A percentile compares a stretch with the other conserved stretches of the same genome.
Conservation (phyloP, 2,888 invertebrate genomes). For the Dione vanillae region DNA sequence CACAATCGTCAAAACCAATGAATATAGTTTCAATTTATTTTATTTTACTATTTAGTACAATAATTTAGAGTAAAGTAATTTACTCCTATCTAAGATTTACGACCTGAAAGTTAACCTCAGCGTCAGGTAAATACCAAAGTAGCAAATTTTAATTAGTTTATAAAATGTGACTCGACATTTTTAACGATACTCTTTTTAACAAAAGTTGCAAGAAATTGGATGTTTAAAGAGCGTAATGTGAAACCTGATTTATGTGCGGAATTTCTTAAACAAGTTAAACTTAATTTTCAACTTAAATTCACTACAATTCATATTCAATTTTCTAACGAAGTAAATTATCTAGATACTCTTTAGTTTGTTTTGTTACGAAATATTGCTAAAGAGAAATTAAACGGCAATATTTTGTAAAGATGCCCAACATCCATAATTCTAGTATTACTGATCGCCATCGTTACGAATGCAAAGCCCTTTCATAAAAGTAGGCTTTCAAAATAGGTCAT, state of each 20-base stretch:
- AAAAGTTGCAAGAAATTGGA: slow-evolving; percentile 14
- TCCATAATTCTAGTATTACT: slow-evolving; percentile 30
- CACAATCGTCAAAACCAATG: no score
- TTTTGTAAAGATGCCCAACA: no score
- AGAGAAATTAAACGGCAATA: slow-evolving; percentile 1
- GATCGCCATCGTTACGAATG: slow-evolving; percentile 21
- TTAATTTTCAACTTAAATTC: slow-evolving; percentile 16
- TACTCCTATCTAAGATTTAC: slow-evolving; percentile 16
- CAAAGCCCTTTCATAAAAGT: slow-evolving; percentile 23
- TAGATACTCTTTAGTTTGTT: background rate
- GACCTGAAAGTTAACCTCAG: slow-evolving; percentile 12
- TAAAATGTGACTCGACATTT: slow-evolving; percentile 23
- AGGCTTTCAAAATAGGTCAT: slow-evolving; percentile 28
- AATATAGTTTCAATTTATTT: no score
- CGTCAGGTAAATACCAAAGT: no score
- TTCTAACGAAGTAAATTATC: background rate
- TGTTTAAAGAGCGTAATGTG: slow-evolving; percentile 8
- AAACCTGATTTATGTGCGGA: slow-evolving; percentile 6
- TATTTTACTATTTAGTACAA: background rate
- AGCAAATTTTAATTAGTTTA: slow-evolving; percentile 35
- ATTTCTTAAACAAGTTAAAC: slow-evolving; percentile 1
- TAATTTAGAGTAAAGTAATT: background rate
- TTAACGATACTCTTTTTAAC: slow-evolving; percentile 21
- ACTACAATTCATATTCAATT: slow-evolving; percentile 22
- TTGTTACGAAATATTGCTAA: background rate